Percentiles rank a stretch among this genome's conserved stretches.
Evolutionary conservation across 2,113 vertebrate species (phyloP).

Genomic region (Pimephales promelas): DNA sequence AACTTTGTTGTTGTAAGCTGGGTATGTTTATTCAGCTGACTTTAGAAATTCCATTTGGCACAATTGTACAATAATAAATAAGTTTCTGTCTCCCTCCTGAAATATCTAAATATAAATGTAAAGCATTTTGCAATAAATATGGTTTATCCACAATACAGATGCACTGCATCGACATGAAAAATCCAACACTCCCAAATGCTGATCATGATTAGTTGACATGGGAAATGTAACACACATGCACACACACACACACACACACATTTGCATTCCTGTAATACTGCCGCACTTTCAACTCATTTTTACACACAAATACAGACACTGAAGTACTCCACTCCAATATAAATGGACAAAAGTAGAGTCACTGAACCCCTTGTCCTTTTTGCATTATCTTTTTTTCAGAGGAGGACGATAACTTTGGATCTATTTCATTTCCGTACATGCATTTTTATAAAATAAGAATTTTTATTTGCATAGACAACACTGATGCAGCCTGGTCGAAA

Average conservation of each 20-base stretch:
- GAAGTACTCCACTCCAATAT: background rate
- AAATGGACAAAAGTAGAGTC: conserved; percentile 12
- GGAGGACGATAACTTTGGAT: background rate
- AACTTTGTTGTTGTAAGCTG: conserved; percentile 62
- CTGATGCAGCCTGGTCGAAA: background rate
- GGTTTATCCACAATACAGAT: conserved; percentile 75
- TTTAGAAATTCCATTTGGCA: conserved; percentile 79
- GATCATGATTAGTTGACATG: conserved; percentile 15
- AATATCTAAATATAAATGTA: conserved; percentile 80
- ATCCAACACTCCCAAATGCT: conserved; percentile 39
- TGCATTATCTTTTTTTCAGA: conserved; percentile 3
- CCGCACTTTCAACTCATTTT: conserved; percentile 31
- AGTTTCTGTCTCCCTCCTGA: conserved; percentile 63
- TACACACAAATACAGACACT: conserved; percentile 26
- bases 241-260: conserved; percentile 8
- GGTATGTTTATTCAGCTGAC: conserved; percentile 78
- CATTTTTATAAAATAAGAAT: background rate
- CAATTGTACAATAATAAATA: conserved; percentile 76
- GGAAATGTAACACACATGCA: background rate
- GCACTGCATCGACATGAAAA: conserved; percentile 72
- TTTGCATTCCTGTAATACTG: conserved; percentile 43
- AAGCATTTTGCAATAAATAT: conserved; percentile 80
- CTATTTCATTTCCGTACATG: background rate
- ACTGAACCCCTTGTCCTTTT: conserved; percentile 10
- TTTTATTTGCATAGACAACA: background rate